phyloP scores from a whole-genome alignment of 30 jellyfish, hydroid and myxozoan genomes.

The Aurelia sp. region DNA sequence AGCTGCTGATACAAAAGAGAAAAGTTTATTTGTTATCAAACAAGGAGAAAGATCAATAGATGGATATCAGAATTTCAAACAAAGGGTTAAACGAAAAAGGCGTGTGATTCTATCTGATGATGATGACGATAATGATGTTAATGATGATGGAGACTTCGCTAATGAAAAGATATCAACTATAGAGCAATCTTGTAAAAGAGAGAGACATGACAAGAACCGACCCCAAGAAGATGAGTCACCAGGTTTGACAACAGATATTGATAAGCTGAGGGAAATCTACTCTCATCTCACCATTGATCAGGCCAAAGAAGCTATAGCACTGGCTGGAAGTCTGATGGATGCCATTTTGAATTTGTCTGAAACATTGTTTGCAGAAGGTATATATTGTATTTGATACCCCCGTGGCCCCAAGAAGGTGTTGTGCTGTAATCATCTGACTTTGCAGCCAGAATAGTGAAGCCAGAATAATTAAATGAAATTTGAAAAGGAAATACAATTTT shows the following conservation, averaged over 20 bases:
- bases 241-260: not conserved
- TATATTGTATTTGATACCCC: too few species aligned
- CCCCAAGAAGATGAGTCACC: not conserved
- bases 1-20: not conserved
- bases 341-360: constrained; percentile 51
- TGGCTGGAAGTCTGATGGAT: constrained; percentile 55
- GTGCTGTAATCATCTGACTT: too few species aligned
- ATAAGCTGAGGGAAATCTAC: constrained; percentile 54
- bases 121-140: constrained; percentile 51
- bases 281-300: constrained; percentile 22
- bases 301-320: constrained; percentile 48
- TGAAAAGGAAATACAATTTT: too few species aligned
- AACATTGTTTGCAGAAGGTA: constrained; percentile 25
- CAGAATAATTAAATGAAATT: too few species aligned
- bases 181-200: not conserved
- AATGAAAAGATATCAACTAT: not conserved
- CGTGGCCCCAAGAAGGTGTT: too few species aligned
- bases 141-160: not conserved
- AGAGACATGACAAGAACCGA: not conserved
- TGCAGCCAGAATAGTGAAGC: too few species aligned
- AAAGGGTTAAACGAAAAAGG: constrained; percentile 57
- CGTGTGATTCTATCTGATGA: constrained; percentile 33
- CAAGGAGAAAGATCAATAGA: not conserved
- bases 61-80: constrained; percentile 12
- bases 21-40: not conserved